phyloP scores from a whole-genome alignment of 2,888 invertebrate genomes.

The Leistus spinibarbis region DNA sequence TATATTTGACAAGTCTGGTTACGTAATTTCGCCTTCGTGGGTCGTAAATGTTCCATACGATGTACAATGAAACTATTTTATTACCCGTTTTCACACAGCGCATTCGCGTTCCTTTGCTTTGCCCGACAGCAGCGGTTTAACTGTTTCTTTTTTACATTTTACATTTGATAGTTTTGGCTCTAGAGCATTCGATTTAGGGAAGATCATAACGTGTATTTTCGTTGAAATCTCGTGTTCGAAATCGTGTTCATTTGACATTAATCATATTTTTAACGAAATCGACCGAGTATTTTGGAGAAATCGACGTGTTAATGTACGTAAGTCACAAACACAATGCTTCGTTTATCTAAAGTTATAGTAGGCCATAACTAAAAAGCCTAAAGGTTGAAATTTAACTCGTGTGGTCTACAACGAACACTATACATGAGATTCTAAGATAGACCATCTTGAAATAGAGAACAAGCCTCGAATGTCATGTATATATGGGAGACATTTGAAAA shows the following conservation, averaged over 20 bases:
- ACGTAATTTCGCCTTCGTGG: not conserved
- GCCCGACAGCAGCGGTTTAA: not conserved
- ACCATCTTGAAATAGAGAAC: not conserved
- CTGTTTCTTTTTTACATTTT: not conserved
- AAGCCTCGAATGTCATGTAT: not conserved
- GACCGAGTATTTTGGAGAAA: not conserved
- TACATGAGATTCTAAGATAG: not conserved
- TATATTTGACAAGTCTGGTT: not conserved
- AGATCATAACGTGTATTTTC: too few relatives aligned
- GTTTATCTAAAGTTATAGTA: not conserved
- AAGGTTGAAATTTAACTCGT: not conserved
- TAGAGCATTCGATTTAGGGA: not conserved
- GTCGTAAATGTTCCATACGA: not conserved
- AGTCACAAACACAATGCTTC: not conserved
- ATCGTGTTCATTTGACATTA: too few relatives aligned
- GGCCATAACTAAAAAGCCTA: not conserved
- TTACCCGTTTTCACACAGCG: not conserved
- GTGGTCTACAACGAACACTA: not conserved
- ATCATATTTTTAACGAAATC: not conserved
- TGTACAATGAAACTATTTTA: not conserved
- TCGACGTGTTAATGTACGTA: too few relatives aligned
- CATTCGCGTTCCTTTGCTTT: too few relatives aligned
- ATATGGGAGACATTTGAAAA: not conserved
- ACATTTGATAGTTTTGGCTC: not conserved
- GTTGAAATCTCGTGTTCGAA: too few relatives aligned